Evolutionary conservation across 2,888 invertebrate genomes (phyloP), one percentile per base, ranked within the genome.

Genomic region (Dromius quadrimaculatus): DNA sequence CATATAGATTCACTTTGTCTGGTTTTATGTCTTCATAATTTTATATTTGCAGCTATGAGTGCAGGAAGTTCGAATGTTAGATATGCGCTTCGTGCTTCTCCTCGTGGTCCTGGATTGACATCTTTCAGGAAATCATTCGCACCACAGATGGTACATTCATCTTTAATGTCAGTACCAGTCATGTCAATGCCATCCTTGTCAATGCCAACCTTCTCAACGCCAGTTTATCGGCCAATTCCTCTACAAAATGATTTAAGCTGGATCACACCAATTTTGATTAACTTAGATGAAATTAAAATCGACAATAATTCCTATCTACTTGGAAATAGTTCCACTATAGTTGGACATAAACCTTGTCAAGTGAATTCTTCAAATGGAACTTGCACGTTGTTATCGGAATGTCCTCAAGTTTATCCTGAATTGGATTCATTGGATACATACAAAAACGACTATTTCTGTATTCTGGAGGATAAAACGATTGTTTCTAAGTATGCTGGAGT

Each of bases 401-500:
- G 61, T 15, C 36, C 36, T 19, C 19, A 11, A 61, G 20, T 61
- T 5, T 61, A 38, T 19, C 38, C 38, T 15, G 11, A 36, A 36
- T 36, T 61, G 11, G 36, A 36, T 13, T 36, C 61, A 0, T 17
- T 36, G 4, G 20, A 61, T 2, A 36, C 38, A 9, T 61, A 61
- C 19, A 13, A 19, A 5, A 19, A 23, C n/a, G n/a, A n/a, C n/a
- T 61, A 36, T 19, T 61, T 61, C 20, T 61, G 61, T 36, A n/a
- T n/a, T n/a, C n/a, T n/a, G n/a, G n/a, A n/a, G n/a, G n/a, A n/a
- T n/a, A n/a, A n/a, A n/a, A n/a, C n/a, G n/a, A n/a, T n/a, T n/a
- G n/a, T n/a, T n/a, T 61, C n/a, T 19, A 61, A 38, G 19, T 61
- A 61, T 38, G 61, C 61, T 38, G 61, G 61, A 4, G 61, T 61